phyloP scores from a whole-genome alignment of 2,888 invertebrate genomes.

The Reticulitermes lucifugus region DNA sequence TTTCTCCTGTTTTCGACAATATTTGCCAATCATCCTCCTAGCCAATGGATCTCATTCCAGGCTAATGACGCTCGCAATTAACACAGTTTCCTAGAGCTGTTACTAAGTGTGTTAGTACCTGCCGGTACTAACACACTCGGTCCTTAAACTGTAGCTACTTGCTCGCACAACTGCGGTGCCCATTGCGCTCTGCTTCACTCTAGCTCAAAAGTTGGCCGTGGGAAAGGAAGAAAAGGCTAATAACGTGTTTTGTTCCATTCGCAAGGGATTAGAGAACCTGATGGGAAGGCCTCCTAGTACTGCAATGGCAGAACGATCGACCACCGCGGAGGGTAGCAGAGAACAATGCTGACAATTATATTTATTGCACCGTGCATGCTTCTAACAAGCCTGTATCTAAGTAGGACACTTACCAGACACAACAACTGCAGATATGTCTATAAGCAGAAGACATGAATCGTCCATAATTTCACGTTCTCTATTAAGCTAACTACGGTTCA shows the following conservation, averaged over 20 bases:
- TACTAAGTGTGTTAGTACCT: too few relatives aligned
- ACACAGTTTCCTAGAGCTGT: too few relatives aligned
- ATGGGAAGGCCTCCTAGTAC: background rate
- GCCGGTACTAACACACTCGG: too few relatives aligned
- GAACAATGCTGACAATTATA: conserved; percentile 26
- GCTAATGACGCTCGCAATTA: too few relatives aligned
- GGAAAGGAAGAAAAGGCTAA: background rate
- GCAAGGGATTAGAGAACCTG: background rate
- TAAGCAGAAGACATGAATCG: background rate
- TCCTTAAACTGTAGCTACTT: too few relatives aligned
- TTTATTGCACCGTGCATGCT: conserved; percentile 1
- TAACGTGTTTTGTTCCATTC: conserved; percentile 8
- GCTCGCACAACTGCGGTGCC: too few relatives aligned
- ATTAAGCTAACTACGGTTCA: background rate
- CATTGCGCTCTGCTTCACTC: too few relatives aligned
- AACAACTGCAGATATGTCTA: background rate
- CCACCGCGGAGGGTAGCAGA: conserved; percentile 12
- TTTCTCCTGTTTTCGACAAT: too few relatives aligned
- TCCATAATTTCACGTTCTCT: conserved; percentile 30
- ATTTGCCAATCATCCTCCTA: too few relatives aligned
- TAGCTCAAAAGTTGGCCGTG: background rate
- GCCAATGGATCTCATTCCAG: too few relatives aligned
- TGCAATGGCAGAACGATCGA: background rate
- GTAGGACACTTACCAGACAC: too few relatives aligned
- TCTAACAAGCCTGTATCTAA: background rate